These are phyloP conservation scores for Alces alces DNA, from an alignment of 2,113 vertebrate species.

Conservation along the genomic window DNA sequence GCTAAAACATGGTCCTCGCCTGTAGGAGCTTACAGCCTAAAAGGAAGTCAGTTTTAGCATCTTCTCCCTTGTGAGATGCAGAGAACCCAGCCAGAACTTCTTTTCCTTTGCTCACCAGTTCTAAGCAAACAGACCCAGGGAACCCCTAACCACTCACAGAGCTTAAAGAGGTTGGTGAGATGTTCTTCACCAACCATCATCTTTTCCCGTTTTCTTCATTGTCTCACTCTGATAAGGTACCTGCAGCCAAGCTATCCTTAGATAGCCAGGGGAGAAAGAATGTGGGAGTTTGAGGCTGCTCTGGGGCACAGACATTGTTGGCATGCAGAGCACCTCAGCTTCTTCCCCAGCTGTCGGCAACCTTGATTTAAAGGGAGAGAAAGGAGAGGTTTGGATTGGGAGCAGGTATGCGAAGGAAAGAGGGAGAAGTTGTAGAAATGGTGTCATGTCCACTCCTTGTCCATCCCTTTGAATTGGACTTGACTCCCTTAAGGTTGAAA, in stretches of 20 bases:
- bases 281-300: neutral
- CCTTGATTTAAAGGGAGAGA: neutral
- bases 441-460: fast-evolving
- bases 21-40: neutral
- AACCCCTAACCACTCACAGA: neutral
- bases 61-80: neutral
- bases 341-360: neutral
- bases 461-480: neutral
- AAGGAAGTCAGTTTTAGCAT: neutral
- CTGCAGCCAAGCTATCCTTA: neutral
- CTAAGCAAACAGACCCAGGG: neutral
- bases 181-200: neutral
- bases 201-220: neutral
- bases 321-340: neutral
- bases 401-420: neutral
- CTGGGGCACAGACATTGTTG: neutral
- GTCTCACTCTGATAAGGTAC: neutral
- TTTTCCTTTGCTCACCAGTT: neutral
- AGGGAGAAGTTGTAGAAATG: too few relatives aligned
- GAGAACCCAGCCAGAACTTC: neutral
- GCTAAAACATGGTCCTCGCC: neutral
- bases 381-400: neutral
- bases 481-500: neutral
- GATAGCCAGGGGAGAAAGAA: neutral
- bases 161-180: neutral